A percentile compares a stretch with the other conserved stretches of the same genome.
Evolutionary conservation across 2,113 vertebrate species (phyloP).

Genomic region (Capra hircus): DNA sequence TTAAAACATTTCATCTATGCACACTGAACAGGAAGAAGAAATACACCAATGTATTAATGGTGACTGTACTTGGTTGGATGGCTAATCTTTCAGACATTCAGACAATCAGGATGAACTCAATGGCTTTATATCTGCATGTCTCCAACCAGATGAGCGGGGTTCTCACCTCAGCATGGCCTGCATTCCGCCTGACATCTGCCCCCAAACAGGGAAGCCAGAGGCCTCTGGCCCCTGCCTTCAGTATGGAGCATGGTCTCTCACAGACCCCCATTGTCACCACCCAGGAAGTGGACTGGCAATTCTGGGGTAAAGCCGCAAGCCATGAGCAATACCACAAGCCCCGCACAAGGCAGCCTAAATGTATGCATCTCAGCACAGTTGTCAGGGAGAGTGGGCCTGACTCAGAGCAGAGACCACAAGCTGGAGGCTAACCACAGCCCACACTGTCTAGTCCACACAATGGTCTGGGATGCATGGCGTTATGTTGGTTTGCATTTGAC

Average conservation of each 20-base stretch:
- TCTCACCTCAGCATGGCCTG: not conserved
- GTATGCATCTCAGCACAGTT: not conserved
- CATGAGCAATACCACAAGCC: not conserved
- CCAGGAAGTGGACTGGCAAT: not conserved
- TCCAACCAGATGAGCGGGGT: not conserved
- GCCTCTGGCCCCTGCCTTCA: not conserved
- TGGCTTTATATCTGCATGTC: not conserved
- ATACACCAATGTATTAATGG: not conserved
- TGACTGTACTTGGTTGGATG: not conserved
- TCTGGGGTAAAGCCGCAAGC: not conserved
- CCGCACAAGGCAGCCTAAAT: not conserved
- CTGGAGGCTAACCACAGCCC: too few relatives aligned
- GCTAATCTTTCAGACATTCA: not conserved
- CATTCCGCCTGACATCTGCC: not conserved
- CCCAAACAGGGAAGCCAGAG: not conserved
- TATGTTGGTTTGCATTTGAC: not conserved
- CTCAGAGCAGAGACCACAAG: not conserved
- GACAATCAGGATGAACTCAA: not conserved
- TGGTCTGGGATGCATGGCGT: fast-evolving
- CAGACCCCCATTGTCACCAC: fast-evolving
- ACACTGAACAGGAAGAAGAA: not conserved
- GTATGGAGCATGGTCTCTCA: not conserved
- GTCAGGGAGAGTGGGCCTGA: not conserved
- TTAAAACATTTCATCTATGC: not conserved
- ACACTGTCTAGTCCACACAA: too few relatives aligned